Percentiles rank a stretch among this genome's conserved stretches.
Conservation (phyloP, 2,888 invertebrate genomes). For the Aphelenchoides bicaudatus region DNA sequence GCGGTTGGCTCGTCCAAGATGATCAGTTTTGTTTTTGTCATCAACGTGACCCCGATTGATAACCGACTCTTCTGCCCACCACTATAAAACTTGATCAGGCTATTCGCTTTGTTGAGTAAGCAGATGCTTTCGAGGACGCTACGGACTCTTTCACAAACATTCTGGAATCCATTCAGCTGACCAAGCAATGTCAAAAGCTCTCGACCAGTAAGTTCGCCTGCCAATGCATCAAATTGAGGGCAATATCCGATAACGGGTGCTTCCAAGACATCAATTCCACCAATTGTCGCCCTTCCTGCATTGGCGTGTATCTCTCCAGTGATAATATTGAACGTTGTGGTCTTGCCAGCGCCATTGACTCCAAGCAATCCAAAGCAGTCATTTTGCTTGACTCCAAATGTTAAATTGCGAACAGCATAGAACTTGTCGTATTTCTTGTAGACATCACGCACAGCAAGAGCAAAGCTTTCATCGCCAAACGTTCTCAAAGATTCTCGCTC, state of each 20-base stretch:
- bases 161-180: conserved; percentile 36
- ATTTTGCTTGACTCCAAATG: conserved; percentile 45
- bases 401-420: conserved; percentile 41
- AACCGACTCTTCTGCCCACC: conserved; percentile 40
- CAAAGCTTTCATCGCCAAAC: conserved; percentile 21
- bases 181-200: conserved; percentile 47
- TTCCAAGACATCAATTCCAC: conserved; percentile 32
- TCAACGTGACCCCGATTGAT: conserved; percentile 38
- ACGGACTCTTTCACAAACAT: conserved; percentile 35
- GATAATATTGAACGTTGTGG: conserved; percentile 56
- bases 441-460: conserved; percentile 34
- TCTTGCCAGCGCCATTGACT: conserved; percentile 56
- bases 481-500: conserved; percentile 29
- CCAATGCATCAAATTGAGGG: conserved; percentile 57
- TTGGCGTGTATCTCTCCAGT: conserved; percentile 42
- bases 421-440: conserved; percentile 36
- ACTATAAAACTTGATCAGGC: conserved; percentile 35
- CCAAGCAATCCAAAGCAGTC: conserved; percentile 57
- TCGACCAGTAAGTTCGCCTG: conserved; percentile 51
- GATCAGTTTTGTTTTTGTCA: conserved; percentile 32
- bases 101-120: conserved; percentile 46
- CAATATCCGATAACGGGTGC: conserved; percentile 50
- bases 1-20: conserved; percentile 42
- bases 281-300: conserved; percentile 39
- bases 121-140: conserved; percentile 44